These are phyloP conservation scores for Petrocephalus sullivani DNA, from an alignment of 2,797 vertebrate genomes.

Conservation along the genomic window DNA sequence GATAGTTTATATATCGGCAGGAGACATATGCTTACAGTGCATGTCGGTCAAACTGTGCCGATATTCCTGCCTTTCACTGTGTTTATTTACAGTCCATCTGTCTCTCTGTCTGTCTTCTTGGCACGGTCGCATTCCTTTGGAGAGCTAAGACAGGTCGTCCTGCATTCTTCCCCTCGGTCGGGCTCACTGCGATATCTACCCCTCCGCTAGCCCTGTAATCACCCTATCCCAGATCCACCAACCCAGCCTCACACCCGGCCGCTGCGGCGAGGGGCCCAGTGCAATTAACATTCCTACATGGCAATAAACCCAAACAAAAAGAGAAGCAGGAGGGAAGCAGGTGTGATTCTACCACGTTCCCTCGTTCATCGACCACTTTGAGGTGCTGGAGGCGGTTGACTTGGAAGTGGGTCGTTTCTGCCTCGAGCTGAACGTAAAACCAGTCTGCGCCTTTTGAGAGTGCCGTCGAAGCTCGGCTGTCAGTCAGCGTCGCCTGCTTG, in stretches of 20 bases:
- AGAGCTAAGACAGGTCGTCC: constrained; percentile 1
- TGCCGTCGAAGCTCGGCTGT: neutral
- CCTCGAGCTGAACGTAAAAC: neutral
- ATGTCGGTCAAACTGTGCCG: neutral
- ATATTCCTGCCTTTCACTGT: neutral
- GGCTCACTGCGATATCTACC: neutral
- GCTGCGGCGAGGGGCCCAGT: constrained; percentile 48
- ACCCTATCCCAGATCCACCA: constrained; percentile 19
- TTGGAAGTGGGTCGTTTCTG: constrained; percentile 14
- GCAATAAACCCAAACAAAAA: constrained; percentile 58
- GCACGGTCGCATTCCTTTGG: constrained; percentile 25
- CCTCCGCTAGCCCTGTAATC: constrained; percentile 29
- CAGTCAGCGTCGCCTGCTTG: neutral
- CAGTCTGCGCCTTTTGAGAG: neutral
- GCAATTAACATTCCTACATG: constrained; percentile 71
- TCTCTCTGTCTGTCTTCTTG: neutral
- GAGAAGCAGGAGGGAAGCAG: constrained; percentile 63
- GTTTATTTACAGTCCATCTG: neutral
- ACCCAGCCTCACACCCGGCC: constrained; percentile 16
- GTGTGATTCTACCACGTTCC: constrained; percentile 48
- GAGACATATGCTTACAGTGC: neutral
- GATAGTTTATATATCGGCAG: neutral
- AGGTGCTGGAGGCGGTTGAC: constrained; percentile 11
- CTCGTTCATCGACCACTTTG: neutral
- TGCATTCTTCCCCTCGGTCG: neutral